A percentile compares a stretch with the other conserved stretches of the same genome.
These are phyloP conservation scores for Homarus americanus DNA, from an alignment of 1,140 invertebrate genomes.

Conservation along the genomic window DNA sequence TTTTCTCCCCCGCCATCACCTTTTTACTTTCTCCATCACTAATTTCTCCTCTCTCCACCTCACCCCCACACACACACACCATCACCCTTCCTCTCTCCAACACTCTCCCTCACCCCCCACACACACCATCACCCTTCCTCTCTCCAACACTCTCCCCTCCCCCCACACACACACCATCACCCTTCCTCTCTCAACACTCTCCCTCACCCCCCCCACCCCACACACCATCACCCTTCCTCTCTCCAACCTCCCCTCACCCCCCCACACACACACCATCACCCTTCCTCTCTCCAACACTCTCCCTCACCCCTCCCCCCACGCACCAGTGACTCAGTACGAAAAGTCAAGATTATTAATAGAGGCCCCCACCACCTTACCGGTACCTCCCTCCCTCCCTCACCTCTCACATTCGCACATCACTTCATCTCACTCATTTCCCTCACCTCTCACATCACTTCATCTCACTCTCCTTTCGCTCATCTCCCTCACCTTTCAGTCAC, in stretches of 20 bases:
- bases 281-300: too few species aligned
- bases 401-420: not conserved
- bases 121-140: not conserved
- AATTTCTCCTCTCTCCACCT: too few species aligned
- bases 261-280: not conserved
- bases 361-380: too few species aligned
- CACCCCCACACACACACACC: too few species aligned
- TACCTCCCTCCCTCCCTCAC: not conserved
- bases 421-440: not conserved
- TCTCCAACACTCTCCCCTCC: not conserved
- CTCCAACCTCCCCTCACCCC: not conserved
- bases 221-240: not conserved
- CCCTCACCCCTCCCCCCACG: too few species aligned
- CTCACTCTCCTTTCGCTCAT: not conserved
- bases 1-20: too few species aligned
- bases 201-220: not conserved
- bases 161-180: not conserved
- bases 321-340: too few species aligned
- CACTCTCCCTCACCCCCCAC: not conserved
- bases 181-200: not conserved
- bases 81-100: not conserved
- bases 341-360: too few species aligned
- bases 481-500: not conserved
- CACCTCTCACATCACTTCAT: not conserved
- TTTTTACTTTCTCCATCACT: too few species aligned